Evolutionary conservation across 1,140 invertebrate genomes (phyloP).

Genomic region (Bombus huntii): DNA sequence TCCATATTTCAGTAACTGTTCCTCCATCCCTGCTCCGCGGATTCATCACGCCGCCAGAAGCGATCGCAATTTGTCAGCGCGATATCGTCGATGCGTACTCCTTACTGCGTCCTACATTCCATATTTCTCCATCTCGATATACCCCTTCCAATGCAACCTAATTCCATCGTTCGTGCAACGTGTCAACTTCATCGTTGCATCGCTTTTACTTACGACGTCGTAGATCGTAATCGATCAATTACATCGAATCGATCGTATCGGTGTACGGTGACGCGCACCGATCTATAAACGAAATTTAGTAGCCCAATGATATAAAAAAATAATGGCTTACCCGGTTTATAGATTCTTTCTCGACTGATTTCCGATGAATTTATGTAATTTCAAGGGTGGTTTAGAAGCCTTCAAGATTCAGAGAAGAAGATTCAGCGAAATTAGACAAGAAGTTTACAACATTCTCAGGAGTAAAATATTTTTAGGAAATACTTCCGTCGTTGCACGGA

Average conservation of each 20-base stretch:
- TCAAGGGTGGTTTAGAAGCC: too few relatives aligned
- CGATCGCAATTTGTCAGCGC: constrained; percentile 28
- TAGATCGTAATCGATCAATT: background rate
- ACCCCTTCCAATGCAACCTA: background rate
- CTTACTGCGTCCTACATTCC: background rate
- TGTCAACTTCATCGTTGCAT: background rate
- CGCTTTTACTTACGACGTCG: background rate
- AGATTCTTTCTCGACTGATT: too few relatives aligned
- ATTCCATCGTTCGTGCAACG: background rate
- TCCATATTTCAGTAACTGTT: constrained; percentile 22
- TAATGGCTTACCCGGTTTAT: background rate
- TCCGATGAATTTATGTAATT: too few relatives aligned
- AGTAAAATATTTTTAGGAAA: too few relatives aligned
- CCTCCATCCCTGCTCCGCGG: background rate
- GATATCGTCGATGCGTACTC: background rate
- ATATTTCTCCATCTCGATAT: background rate
- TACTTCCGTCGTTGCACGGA: too few relatives aligned
- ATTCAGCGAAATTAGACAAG: too few relatives aligned
- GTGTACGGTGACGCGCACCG: too few relatives aligned
- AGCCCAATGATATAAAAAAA: too few relatives aligned
- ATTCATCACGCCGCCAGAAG: constrained; percentile 15
- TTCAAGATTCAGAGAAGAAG: too few relatives aligned
- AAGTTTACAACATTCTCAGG: too few relatives aligned
- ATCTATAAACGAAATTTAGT: background rate
- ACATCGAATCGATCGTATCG: background rate